phyloP scores from a whole-genome alignment of 2,797 vertebrate genomes.

The Malacoctenus gilli region DNA sequence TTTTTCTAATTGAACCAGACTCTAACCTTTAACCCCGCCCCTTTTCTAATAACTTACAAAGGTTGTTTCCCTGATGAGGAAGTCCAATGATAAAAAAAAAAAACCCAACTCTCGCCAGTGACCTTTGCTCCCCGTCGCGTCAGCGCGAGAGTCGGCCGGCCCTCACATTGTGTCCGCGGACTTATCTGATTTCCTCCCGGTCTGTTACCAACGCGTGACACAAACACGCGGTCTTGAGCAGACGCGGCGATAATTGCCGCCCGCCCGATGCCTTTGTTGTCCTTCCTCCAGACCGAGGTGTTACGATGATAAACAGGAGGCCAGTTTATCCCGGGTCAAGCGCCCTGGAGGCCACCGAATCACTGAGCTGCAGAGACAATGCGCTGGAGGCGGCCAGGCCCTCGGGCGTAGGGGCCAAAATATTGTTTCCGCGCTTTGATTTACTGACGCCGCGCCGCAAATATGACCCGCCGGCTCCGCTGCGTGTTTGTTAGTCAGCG shows the following conservation, averaged over 20 bases:
- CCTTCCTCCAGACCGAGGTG: not conserved
- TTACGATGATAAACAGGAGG: conserved; percentile 25
- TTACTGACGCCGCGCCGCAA: not conserved
- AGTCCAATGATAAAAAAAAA: conserved; percentile 38
- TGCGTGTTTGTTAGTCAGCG: not conserved
- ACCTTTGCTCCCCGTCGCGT: conserved; percentile 45
- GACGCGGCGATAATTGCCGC: not conserved
- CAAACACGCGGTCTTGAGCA: conserved; percentile 7
- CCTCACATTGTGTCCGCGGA: conserved; percentile 4
- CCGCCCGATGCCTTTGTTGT: conserved; percentile 11
- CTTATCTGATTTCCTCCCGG: conserved; percentile 8
- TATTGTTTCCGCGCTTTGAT: conserved; percentile 15
- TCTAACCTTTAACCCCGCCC: no score
- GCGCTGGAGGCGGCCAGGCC: not conserved
- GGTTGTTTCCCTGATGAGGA: conserved; percentile 32
- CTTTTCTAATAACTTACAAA: not conserved
- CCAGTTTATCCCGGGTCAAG: conserved; percentile 31
- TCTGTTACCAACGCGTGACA: conserved; percentile 26
- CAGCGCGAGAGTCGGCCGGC: conserved; percentile 18
- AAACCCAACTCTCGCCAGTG: conserved; percentile 19
- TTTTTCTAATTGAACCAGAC: no score
- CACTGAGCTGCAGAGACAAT: conserved; percentile 41
- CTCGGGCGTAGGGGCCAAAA: conserved; percentile 6
- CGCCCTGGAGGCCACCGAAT: conserved; percentile 44
- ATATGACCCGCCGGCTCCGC: not conserved